These are phyloP conservation scores for Entomyzon cyanotis DNA, from an alignment of 2,113 vertebrate species.

Conservation along the genomic window DNA sequence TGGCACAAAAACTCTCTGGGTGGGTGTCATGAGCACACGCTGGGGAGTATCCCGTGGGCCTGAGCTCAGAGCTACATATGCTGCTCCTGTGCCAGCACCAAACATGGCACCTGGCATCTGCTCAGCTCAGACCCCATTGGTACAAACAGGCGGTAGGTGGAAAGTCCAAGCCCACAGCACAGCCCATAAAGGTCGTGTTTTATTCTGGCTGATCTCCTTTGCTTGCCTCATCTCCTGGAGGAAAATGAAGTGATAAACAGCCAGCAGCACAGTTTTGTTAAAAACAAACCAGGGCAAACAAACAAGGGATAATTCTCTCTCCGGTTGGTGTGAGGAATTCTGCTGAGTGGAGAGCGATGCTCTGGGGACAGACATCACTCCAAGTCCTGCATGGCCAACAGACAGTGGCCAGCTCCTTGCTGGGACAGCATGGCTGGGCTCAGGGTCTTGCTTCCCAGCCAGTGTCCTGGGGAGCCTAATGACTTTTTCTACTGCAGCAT, in stretches of 20 bases:
- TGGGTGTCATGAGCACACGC: conserved; percentile 59
- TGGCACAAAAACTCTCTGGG: conserved; percentile 51
- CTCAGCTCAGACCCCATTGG: conserved; percentile 57
- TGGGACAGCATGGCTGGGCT: background rate
- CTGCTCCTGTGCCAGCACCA: conserved; percentile 60
- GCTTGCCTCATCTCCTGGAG: conserved; percentile 62
- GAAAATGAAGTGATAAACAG: conserved; percentile 63
- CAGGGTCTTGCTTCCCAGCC: background rate
- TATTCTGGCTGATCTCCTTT: conserved; percentile 66
- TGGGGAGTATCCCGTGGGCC: conserved; percentile 61
- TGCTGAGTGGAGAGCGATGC: background rate
- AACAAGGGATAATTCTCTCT: conserved; percentile 13
- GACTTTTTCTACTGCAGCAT: background rate
- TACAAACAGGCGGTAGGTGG: conserved; percentile 49
- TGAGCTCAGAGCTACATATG: conserved; percentile 61
- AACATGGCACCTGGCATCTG: conserved; percentile 62
- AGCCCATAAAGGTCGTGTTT: conserved; percentile 64
- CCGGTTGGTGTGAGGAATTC: background rate
- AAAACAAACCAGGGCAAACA: conserved; percentile 58
- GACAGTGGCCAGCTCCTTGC: background rate
- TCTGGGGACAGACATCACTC: background rate
- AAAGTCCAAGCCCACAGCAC: conserved; percentile 66
- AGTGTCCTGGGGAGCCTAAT: background rate
- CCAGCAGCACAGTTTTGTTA: conserved; percentile 57
- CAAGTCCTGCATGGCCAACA: background rate